Percentiles rank a stretch among this genome's conserved stretches.
phyloP scores from a whole-genome alignment of 2,888 invertebrate species.

The Melanophora roralis region DNA sequence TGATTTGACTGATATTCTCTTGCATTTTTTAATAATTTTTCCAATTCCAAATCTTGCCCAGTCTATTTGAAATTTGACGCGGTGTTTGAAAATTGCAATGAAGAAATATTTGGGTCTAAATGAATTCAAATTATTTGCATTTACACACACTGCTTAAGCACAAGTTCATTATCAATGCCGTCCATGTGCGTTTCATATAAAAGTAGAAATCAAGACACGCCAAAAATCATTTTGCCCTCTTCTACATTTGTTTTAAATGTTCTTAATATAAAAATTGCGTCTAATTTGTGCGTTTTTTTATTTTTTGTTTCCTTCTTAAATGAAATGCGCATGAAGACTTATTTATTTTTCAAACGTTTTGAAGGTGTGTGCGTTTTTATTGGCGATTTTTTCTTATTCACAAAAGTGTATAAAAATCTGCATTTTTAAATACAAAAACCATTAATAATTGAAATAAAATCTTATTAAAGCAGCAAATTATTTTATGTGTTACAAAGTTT shows the following conservation, averaged over 20 bases:
- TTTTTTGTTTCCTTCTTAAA: background rate
- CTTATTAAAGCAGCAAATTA: conserved; percentile 6
- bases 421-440: background rate
- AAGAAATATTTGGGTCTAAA: background rate
- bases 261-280: background rate
- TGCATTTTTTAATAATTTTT: too few relatives aligned
- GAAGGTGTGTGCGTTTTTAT: background rate
- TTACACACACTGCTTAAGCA: background rate
- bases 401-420: too few relatives aligned
- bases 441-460: background rate
- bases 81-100: background rate
- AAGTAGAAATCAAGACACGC: background rate
- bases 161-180: conserved; percentile 24
- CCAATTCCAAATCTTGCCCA: background rate
- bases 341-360: background rate
- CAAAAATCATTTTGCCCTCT: background rate
- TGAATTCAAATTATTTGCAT: background rate
- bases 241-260: too few relatives aligned
- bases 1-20: too few relatives aligned
- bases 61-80: background rate
- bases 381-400: background rate
- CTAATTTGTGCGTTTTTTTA: background rate
- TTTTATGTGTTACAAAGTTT: background rate
- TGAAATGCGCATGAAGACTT: background rate
- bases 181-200: background rate